Conservation (phyloP, 2,888 invertebrate species). For the Diarsia dahlii region DNA sequence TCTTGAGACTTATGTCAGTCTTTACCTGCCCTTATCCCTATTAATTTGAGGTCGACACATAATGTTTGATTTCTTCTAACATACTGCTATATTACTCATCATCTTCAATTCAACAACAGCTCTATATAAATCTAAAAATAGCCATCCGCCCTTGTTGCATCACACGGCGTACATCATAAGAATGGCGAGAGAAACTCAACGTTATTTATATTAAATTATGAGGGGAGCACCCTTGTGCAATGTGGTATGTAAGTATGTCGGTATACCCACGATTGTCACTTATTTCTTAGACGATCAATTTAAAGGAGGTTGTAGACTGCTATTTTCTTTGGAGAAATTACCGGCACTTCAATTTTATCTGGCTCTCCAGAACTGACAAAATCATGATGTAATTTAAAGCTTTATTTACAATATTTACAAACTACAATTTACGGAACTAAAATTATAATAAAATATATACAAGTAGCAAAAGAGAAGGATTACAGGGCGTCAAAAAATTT, state of each 20-base stretch:
- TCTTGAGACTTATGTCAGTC: too few species aligned
- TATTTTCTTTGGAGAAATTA: not conserved
- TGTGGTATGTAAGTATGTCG: slow-evolving; percentile 40
- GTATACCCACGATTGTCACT: slow-evolving; percentile 41
- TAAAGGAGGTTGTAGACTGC: not conserved
- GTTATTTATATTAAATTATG: slow-evolving; percentile 87
- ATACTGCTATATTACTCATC: too few species aligned
- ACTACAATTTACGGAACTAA: too few species aligned
- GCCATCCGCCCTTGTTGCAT: slow-evolving; percentile 76
- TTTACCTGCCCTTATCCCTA: too few species aligned
- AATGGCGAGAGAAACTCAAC: slow-evolving; percentile 78
- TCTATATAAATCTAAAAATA: slow-evolving; percentile 69
- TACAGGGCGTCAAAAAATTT: too few species aligned
- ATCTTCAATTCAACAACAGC: slow-evolving; percentile 51
- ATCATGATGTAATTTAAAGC: not conserved
- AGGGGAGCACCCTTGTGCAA: slow-evolving; percentile 64
- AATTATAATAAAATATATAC: too few species aligned
- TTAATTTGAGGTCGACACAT: too few species aligned
- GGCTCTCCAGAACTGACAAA: not conserved
- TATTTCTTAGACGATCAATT: slow-evolving; percentile 39
- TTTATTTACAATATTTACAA: too few species aligned
- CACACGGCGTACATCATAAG: slow-evolving; percentile 77
- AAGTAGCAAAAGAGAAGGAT: too few species aligned
- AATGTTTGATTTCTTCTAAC: too few species aligned
- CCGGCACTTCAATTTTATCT: not conserved